Base-by-base conservation (phyloP, 2,888 invertebrate species). In the Polyploca ridens region DNA sequence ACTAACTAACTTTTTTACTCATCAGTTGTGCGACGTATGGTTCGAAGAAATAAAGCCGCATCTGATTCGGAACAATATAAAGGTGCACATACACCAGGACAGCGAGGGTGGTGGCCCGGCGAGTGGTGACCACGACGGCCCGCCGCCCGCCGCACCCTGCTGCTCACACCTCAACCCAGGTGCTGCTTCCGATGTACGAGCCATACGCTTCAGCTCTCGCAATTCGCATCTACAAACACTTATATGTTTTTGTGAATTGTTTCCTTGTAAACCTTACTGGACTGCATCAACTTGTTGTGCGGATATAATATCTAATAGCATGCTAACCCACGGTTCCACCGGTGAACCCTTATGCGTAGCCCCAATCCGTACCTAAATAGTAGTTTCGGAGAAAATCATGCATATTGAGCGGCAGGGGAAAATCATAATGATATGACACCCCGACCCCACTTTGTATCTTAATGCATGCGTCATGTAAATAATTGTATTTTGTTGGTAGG, bases 31-130 rank as follows among this genome's bases (percentile, higher is more conserved):
- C 69, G 91, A 94, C 75, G 88, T 91, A 19, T 94, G 94, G 94
- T 94, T 94, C 71, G 91, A 90, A 63, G 91, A 93, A 61, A 92
- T 93, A 67, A 94, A 94, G 75, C 94, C 93, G 58, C 86, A 92
- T 69, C 72, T 94, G 69, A 77, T 92, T 58, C 86, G 85, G 33
- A 91, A 93, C 78, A 91, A 91, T 62, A 88, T 94, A 65, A 94
- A 94, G 82, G 71, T 94, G 70, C 94, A 94, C 77, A 85, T 89
- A 33, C 84, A 85, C 68, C 77, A 79, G 27, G 70, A 59, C 64
- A 74, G 67, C 10, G 69, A 71, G 16, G 68, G 70, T 27, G 85
- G 85, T 4, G 85, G 86, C 76, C 6, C 46, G 8, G 79, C 71
- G n/a, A 76, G 82, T 69, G 86, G 86, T 3, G 85, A 87, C 76